Percentiles rank a stretch among this genome's conserved stretches.
phyloP scores from a whole-genome alignment of 2,113 vertebrate genomes.

The Apodemus speciosus region DNA sequence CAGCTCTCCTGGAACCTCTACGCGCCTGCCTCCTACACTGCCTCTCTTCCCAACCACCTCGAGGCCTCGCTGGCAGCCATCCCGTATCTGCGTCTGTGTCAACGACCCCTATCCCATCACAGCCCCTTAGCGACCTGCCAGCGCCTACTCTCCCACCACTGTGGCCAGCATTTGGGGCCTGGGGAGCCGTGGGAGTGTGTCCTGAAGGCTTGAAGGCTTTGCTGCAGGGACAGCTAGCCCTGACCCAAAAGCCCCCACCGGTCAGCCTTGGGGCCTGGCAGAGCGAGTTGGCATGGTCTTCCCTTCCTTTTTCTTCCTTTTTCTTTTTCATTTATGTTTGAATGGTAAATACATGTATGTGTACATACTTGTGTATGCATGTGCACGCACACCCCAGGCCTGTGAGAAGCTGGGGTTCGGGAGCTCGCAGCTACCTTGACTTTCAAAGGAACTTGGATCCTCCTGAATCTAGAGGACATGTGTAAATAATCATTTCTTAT shows the following conservation, averaged over 20 bases:
- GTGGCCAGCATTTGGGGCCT: background rate
- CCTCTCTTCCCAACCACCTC: background rate
- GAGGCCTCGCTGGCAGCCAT: background rate
- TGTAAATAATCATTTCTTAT: conserved; percentile 79
- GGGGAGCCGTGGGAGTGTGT: background rate
- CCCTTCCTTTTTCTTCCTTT: background rate
- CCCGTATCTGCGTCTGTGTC: background rate
- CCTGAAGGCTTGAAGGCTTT: background rate
- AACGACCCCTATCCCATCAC: background rate
- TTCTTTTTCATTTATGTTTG: conserved; percentile 24
- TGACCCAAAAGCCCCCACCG: rapidly evolving
- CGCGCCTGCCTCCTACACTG: background rate
- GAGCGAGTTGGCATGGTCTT: conserved; percentile 13
- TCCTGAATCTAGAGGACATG: conserved; percentile 39
- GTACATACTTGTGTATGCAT: background rate
- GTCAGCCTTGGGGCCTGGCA: rapidly evolving
- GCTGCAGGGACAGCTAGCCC: rapidly evolving
- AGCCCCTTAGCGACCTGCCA: rapidly evolving
- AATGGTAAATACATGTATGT: background rate
- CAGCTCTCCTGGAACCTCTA: background rate
- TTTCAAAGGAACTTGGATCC: conserved; percentile 46
- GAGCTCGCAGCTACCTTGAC: conserved; percentile 5
- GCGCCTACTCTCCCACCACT: background rate
- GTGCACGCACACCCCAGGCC: background rate
- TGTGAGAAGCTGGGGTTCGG: background rate